Conservation (phyloP, 2,888 invertebrate genomes). For the Catocala fraxini region DNA sequence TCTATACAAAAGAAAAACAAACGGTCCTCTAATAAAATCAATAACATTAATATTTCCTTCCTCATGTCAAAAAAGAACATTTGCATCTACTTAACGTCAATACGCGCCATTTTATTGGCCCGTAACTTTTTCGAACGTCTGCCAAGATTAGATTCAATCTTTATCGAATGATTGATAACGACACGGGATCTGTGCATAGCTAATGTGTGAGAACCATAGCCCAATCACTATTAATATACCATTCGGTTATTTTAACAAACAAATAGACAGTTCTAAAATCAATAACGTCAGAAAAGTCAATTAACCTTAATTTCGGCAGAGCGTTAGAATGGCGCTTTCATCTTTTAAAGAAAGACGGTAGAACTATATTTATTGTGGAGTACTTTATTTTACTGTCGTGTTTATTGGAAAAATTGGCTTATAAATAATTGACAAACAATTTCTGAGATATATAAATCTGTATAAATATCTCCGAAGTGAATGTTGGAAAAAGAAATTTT, state of each 20-base stretch:
- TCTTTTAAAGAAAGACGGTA: too few species aligned
- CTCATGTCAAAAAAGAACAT: slow-evolving; percentile 24
- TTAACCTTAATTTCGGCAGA: slow-evolving; percentile 71
- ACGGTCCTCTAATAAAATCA: slow-evolving; percentile 17
- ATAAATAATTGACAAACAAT: too few species aligned
- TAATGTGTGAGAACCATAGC: slow-evolving; percentile 48
- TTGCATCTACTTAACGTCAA: slow-evolving; percentile 41
- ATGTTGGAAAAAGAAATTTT: too few species aligned
- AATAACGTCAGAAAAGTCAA: slow-evolving; percentile 68
- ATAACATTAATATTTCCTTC: slow-evolving; percentile 11
- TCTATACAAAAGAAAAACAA: slow-evolving; percentile 16
- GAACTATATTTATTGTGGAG: too few species aligned
- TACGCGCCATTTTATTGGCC: slow-evolving; percentile 31
- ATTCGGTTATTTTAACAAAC: slow-evolving; percentile 58
- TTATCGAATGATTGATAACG: slow-evolving; percentile 31
- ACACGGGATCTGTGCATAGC: slow-evolving; percentile 12
- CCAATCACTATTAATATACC: slow-evolving; percentile 45
- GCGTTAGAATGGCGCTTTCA: slow-evolving; percentile 62
- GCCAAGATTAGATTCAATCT: slow-evolving; percentile 22
- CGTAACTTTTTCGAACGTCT: not conserved
- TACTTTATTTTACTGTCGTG: too few species aligned
- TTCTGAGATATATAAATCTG: too few species aligned
- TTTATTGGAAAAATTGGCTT: too few species aligned
- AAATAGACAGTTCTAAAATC: slow-evolving; percentile 63
- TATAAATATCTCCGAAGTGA: too few species aligned